phyloP scores from a whole-genome alignment of 2,797 vertebrate species.

The Parauchenoglanis ngamensis region DNA sequence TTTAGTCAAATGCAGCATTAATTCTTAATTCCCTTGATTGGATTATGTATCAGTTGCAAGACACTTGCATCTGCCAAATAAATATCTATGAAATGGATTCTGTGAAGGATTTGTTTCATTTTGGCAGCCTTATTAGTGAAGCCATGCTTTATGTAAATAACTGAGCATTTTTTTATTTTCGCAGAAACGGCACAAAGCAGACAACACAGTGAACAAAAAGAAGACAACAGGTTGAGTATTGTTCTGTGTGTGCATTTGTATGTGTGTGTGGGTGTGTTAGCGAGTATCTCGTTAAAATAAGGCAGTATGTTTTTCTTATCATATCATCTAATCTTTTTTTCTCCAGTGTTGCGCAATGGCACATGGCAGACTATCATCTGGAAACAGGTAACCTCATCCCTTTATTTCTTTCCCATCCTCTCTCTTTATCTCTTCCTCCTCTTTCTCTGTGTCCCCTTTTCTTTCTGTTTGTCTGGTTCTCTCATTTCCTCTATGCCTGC shows the following conservation, averaged over 20 bases:
- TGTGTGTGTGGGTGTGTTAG: constrained; percentile 35
- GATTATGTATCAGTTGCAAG: background rate
- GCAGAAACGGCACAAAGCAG: constrained; percentile 97
- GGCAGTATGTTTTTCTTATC: constrained; percentile 50
- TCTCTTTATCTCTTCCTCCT: background rate
- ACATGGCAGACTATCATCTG: constrained; percentile 95
- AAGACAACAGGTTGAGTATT: constrained; percentile 88
- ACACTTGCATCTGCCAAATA: background rate
- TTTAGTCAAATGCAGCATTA: background rate
- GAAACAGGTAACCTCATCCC: constrained; percentile 86
- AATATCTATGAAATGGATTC: background rate
- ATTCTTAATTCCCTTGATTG: background rate
- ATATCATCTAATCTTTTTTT: constrained; percentile 60
- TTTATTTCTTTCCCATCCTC: constrained; percentile 19
- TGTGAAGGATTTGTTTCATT: background rate
- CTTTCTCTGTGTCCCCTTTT: background rate
- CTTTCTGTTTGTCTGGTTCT: constrained; percentile 48
- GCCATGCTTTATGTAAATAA: background rate
- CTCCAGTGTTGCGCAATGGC: constrained; percentile 90
- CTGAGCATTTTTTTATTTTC: constrained; percentile 39
- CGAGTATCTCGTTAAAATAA: constrained; percentile 25
- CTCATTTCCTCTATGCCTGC: constrained; percentile 14
- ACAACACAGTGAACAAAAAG: constrained; percentile 97
- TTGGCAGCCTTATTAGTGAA: background rate
- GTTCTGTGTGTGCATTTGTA: constrained; percentile 9